These are phyloP conservation scores for Lamellibrachia satsuma DNA, from an alignment of 2,888 invertebrate genomes.

Conservation along the genomic window DNA sequence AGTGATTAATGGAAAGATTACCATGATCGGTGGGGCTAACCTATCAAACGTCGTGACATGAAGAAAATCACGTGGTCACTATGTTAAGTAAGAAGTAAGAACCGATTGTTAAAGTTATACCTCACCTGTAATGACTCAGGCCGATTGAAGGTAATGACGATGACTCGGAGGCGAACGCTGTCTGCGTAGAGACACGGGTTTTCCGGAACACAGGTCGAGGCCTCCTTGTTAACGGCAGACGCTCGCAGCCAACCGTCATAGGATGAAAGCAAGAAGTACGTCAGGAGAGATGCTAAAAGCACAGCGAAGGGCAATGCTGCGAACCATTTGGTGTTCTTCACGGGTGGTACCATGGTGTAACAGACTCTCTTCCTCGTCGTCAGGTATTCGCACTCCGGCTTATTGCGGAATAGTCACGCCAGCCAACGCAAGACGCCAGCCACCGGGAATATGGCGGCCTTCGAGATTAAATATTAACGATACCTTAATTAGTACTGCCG, in stretches of 20 bases:
- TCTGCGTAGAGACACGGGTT: conserved; percentile 32
- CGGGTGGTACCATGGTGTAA: not conserved
- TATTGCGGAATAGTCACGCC: not conserved
- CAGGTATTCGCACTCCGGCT: not conserved
- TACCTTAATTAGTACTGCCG: conserved; percentile 8
- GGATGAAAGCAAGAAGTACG: not conserved
- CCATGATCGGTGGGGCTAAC: too few relatives aligned
- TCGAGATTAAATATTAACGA: not conserved
- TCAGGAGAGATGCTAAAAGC: not conserved
- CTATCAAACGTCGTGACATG: too few relatives aligned
- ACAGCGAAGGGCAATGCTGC: not conserved
- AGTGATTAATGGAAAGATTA: too few relatives aligned
- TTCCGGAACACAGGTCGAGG: not conserved
- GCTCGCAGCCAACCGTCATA: not conserved
- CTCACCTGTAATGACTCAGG: conserved; percentile 25
- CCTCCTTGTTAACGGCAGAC: not conserved
- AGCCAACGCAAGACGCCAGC: not conserved
- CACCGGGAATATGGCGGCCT: not conserved
- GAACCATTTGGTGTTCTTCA: not conserved
- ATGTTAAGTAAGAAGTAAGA: not conserved
- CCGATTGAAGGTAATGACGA: conserved; percentile 36
- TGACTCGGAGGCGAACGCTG: conserved; percentile 34
- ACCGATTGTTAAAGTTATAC: not conserved
- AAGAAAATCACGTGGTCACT: too few relatives aligned
- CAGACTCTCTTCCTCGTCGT: not conserved